Percentiles rank a stretch among this genome's conserved stretches.
These are phyloP conservation scores for Nothobranchius kuhntae DNA, from an alignment of 2,113 vertebrate species.

Conservation along the genomic window DNA sequence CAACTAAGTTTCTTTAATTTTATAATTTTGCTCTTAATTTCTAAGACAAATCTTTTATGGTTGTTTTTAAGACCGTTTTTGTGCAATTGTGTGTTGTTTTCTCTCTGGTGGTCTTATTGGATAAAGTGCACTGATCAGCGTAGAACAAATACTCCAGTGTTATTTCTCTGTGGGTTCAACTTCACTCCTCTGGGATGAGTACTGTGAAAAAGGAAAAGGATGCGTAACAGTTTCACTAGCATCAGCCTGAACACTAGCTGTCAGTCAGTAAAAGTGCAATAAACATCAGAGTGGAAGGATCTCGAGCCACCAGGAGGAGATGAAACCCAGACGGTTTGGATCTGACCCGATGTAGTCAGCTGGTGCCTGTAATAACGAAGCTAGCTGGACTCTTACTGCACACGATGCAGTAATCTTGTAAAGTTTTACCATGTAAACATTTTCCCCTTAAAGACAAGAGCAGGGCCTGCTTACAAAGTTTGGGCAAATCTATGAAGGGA, in stretches of 20 bases:
- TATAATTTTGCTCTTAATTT: conserved; percentile 73
- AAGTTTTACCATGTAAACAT: conserved; percentile 77
- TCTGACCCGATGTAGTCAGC: conserved; percentile 1
- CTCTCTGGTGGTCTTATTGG: conserved; percentile 46
- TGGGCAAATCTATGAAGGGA: conserved; percentile 41
- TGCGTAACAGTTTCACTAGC: conserved; percentile 34
- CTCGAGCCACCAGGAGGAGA: not conserved
- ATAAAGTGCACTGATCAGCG: conserved; percentile 24
- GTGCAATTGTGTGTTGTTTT: conserved; percentile 19
- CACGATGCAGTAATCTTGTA: conserved; percentile 57
- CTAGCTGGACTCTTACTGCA: conserved; percentile 52
- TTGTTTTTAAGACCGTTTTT: conserved; percentile 71
- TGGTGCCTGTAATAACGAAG: not conserved
- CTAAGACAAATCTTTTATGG: conserved; percentile 73
- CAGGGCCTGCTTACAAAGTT: conserved; percentile 49
- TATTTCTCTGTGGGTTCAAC: conserved; percentile 17
- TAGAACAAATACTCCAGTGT: conserved; percentile 59
- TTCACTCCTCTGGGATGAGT: conserved; percentile 41
- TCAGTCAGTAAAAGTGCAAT: conserved; percentile 60
- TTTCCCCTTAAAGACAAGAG: conserved; percentile 8
- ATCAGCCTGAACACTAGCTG: conserved; percentile 57
- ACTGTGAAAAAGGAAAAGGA: conserved; percentile 52
- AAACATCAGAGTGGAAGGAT: conserved; percentile 15
- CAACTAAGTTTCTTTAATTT: conserved; percentile 43
- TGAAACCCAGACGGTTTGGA: not conserved